Evolutionary conservation across 2,888 invertebrate genomes (phyloP).

Genomic region (Leptopilina myrica): DNA sequence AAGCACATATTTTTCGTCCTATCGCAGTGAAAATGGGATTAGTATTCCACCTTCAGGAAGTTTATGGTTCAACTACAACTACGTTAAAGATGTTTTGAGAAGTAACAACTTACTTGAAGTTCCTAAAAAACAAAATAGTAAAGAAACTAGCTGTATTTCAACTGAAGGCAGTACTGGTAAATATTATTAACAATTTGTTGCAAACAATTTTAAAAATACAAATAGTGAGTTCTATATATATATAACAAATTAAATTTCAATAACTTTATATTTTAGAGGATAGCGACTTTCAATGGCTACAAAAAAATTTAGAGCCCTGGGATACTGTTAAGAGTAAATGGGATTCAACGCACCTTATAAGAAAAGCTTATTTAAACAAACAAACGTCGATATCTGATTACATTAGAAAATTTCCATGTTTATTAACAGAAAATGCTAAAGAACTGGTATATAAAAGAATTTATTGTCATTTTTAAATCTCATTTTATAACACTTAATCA

Average conservation of each 20-base stretch:
- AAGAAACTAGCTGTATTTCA: not conserved
- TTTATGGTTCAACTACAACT: slow-evolving; percentile 35
- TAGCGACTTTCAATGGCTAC: not conserved
- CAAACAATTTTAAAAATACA: no score
- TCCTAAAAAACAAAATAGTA: not conserved
- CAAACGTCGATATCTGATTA: not conserved
- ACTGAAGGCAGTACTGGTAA: not conserved
- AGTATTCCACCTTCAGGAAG: slow-evolving; percentile 28
- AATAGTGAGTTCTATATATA: no score
- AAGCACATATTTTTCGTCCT: slow-evolving; percentile 39
- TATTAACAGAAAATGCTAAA: slow-evolving; percentile 10
- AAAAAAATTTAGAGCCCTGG: slow-evolving; percentile 18
- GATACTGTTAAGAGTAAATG: not conserved
- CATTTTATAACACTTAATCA: not conserved
- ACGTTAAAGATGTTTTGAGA: slow-evolving; percentile 31
- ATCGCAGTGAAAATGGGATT: not conserved
- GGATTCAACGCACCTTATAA: not conserved
- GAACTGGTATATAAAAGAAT: not conserved
- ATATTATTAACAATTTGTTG: not conserved
- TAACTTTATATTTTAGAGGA: not conserved
- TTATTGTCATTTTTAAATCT: not conserved
- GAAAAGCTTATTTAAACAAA: not conserved
- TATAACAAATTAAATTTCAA: not conserved
- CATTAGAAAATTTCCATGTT: not conserved
- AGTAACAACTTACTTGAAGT: not conserved